Evolutionary conservation across 1,140 invertebrate species (phyloP), one percentile per base, ranked within the genome.

Genomic region (Magallana ariakensis): DNA sequence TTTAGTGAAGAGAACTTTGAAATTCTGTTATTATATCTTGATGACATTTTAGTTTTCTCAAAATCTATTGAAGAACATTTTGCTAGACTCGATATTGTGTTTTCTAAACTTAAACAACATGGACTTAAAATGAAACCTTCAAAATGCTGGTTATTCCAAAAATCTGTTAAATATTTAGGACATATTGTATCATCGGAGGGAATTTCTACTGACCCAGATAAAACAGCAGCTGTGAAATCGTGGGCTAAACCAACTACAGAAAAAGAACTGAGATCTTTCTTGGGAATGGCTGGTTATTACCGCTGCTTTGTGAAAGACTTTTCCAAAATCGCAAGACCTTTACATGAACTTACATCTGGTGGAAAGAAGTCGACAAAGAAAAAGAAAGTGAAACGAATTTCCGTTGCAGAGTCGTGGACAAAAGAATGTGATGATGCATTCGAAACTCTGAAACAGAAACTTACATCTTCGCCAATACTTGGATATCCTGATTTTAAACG

Each of bases 201-300:
- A 11, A 88, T 95, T 53, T 80, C 89, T 54, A 94, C 94, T 22
- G 66, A 84, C 62, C 87, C 58, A 13, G 80, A 85, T 1, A 88
- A 88, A 56, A 89, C 92, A 16, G 66, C 85, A 60, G 87, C 89
- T 26, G 87, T 94, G 53, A 80, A 75, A 60, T 57, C 89, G 13
- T 91, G 87, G 80, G 91, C 90, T 55, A 87, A 33, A 46, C 93
- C 93, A 46, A 90, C 6, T 11, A 89, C 86, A 58, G 83, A 90
- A 11, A 90, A 89, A 70, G 86, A 91, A 53, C 46, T 94, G 5
- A 33, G 88, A 87, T 46, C 87, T 33, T 94, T 94, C 83, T 62
- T 93, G 22, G 84, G 84, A 70, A 11, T 88, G 33, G 58, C 70
- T n/a, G 19, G 66, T 57, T 88, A 85, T 56, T 83, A 85, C 58